phyloP scores from a whole-genome alignment of 53 echinoderm and acorn worm genomes.

The Apostichopus leukothele region DNA sequence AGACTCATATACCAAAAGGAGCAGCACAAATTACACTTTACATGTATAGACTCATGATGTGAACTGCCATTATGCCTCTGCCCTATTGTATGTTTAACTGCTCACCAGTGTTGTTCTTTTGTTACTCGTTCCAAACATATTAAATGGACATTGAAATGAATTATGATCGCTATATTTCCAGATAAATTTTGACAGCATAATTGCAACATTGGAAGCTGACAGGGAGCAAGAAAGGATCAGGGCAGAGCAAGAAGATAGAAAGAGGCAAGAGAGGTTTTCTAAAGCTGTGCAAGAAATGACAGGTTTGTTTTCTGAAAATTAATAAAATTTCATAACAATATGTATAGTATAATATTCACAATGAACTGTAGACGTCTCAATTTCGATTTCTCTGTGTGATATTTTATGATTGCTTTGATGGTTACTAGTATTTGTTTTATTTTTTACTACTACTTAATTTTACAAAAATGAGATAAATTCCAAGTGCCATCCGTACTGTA shows the following conservation, averaged over 20 bases:
- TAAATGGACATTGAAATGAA: neutral
- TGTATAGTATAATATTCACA: neutral
- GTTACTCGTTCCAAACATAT: too few species aligned
- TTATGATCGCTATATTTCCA: constrained; percentile 13
- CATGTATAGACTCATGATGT: too few species aligned
- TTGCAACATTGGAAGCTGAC: constrained; percentile 74
- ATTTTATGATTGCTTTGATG: neutral
- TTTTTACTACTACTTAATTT: too few species aligned
- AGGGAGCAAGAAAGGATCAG: constrained; percentile 63
- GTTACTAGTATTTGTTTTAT: too few species aligned
- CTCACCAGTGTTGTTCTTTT: too few species aligned
- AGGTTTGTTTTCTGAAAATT: constrained; percentile 50
- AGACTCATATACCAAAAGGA: too few species aligned
- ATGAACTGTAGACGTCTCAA: neutral
- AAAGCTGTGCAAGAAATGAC: constrained; percentile 72
- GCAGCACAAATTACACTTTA: too few species aligned
- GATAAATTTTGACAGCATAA: constrained; percentile 92
- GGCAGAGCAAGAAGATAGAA: constrained; percentile 58
- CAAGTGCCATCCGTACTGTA: too few species aligned
- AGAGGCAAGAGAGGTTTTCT: constrained; percentile 61
- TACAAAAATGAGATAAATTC: too few species aligned
- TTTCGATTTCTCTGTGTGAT: neutral
- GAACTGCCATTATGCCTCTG: too few species aligned
- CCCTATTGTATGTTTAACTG: too few species aligned
- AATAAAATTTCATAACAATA: too few species aligned